These are phyloP conservation scores for Paradoxurus hermaphroditus DNA, from an alignment of 2,113 vertebrate species.

Conservation along the genomic window DNA sequence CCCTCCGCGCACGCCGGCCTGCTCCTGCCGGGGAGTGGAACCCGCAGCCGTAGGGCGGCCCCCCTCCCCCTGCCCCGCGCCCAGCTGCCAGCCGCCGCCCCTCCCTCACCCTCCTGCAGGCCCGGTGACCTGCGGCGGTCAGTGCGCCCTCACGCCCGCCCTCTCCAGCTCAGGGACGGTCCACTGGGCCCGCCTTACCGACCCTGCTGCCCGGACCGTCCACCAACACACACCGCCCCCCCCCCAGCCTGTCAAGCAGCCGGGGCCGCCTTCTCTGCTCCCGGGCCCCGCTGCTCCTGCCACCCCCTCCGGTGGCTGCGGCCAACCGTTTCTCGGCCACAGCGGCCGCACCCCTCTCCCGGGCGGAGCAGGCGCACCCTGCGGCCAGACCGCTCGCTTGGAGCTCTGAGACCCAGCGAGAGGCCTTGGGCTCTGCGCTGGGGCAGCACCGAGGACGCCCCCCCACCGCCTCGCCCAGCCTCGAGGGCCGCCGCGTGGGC, in stretches of 20 bases:
- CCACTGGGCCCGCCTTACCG: fast-evolving
- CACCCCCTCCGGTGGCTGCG: too few species aligned
- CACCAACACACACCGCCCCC: fast-evolving
- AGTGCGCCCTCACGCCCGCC: not conserved
- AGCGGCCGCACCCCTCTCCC: too few species aligned
- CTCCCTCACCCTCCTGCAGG: not conserved
- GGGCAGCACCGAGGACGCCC: too few species aligned
- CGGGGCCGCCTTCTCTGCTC: not conserved
- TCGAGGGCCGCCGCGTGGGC: too few species aligned
- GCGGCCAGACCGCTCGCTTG: too few species aligned
- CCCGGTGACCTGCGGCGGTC: fast-evolving
- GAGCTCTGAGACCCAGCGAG: too few species aligned
- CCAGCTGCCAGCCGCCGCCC: not conserved
- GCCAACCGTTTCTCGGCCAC: too few species aligned
- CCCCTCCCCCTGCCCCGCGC: fast-evolving
- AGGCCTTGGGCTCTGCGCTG: too few species aligned
- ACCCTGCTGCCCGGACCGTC: not conserved
- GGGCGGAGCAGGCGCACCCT: too few species aligned
- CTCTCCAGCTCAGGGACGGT: not conserved
- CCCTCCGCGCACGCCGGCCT: not conserved
- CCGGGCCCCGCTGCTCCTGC: too few species aligned
- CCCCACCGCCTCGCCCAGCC: too few species aligned
- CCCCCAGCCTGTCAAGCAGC: not conserved
- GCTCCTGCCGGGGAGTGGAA: not conserved
- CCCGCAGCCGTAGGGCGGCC: not conserved